These are phyloP conservation scores for Xiphophorus maculatus DNA, from an alignment of 2,113 vertebrate species.

Conservation along the genomic window DNA sequence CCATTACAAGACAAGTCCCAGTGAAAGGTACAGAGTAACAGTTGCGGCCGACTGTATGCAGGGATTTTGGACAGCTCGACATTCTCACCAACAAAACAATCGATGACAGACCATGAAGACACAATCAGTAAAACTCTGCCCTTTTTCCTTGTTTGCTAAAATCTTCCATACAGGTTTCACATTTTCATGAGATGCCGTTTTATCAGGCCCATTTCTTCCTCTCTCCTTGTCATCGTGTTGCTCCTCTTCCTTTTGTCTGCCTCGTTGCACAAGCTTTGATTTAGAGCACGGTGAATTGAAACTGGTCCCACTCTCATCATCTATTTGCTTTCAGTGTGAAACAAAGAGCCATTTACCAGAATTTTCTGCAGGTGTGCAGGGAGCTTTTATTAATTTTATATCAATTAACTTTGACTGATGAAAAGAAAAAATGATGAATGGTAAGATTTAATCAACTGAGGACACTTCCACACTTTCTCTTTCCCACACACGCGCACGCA, in stretches of 20 bases:
- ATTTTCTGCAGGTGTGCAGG: conserved; percentile 16
- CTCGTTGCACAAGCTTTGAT: conserved; percentile 14
- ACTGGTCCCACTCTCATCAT: conserved; percentile 9
- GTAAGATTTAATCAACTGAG: conserved; percentile 18
- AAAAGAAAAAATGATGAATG: conserved; percentile 25
- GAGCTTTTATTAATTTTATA: conserved; percentile 43
- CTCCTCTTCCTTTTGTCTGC: background rate
- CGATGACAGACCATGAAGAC: too few species aligned
- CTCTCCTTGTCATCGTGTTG: background rate
- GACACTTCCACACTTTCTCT: background rate
- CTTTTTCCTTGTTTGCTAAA: background rate
- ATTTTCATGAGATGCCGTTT: background rate
- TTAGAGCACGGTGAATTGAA: conserved; percentile 14
- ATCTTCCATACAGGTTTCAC: too few species aligned
- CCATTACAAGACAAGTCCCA: conserved; percentile 12
- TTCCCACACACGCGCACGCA: background rate
- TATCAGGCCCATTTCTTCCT: background rate
- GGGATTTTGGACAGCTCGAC: too few species aligned
- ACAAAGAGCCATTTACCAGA: background rate
- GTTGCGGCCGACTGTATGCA: too few species aligned
- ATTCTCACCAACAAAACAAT: too few species aligned
- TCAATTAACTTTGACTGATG: conserved; percentile 44
- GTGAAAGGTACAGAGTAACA: conserved; percentile 2
- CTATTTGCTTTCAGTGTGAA: conserved; percentile 18
- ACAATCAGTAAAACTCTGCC: too few species aligned